Evolutionary conservation across 2,113 vertebrate species (phyloP).

Genomic region (Morone chrysops): DNA sequence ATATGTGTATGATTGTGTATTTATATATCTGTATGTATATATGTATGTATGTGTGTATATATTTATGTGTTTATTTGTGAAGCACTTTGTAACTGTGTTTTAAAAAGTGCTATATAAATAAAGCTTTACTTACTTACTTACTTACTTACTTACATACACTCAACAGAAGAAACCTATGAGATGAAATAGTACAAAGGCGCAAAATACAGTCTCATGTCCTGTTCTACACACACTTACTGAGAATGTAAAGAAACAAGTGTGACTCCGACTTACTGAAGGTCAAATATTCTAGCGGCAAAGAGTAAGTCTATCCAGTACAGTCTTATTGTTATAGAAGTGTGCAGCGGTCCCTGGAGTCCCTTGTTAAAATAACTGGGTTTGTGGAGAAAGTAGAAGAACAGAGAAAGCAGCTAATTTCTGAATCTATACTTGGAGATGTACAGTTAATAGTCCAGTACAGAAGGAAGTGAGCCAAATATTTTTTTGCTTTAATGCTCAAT

Average conservation of each 20-base stretch:
- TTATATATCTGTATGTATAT: too few species aligned
- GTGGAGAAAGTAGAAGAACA: background rate
- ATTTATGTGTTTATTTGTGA: too few species aligned
- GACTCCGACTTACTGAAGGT: conserved; percentile 27
- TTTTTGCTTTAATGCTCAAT: background rate
- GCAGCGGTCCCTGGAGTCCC: conserved; percentile 23
- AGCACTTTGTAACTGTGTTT: too few species aligned
- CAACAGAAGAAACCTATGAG: background rate
- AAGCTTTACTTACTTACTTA: too few species aligned
- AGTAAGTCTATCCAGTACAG: conserved; percentile 15
- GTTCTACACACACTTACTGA: background rate
- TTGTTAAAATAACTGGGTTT: conserved; percentile 23
- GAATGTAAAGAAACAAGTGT: conserved; percentile 34
- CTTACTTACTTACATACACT: background rate
- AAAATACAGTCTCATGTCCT: background rate
- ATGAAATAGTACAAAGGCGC: background rate
- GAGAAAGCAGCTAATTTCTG: background rate
- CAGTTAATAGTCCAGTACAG: background rate
- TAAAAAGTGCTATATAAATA: too few species aligned
- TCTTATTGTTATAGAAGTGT: conserved; percentile 36
- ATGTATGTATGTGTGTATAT: too few species aligned
- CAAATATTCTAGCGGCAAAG: conserved; percentile 8
- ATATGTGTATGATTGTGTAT: too few species aligned
- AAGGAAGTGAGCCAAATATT: background rate
- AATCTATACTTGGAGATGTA: background rate